Evolutionary conservation across 2,113 vertebrate genomes (phyloP).

Genomic region (Callipepla californica): DNA sequence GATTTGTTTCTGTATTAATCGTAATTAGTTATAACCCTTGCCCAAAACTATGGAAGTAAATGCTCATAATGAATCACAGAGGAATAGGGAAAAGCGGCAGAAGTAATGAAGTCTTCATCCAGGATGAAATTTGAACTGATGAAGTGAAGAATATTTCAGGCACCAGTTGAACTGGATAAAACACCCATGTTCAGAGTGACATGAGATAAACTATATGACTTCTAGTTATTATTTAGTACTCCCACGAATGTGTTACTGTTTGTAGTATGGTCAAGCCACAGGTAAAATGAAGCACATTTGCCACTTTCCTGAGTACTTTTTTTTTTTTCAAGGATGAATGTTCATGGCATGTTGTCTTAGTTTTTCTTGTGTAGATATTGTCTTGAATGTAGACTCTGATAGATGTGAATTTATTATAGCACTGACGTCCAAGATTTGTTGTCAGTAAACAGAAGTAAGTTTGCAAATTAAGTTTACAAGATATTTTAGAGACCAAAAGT

Average conservation of each 20-base stretch:
- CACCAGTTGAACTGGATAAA: background rate
- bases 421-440: background rate
- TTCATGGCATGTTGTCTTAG: background rate
- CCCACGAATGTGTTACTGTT: rapidly evolving
- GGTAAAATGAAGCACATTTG: background rate
- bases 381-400: background rate
- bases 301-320: background rate
- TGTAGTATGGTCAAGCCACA: background rate
- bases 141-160: background rate
- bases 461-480: background rate
- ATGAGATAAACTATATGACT: background rate
- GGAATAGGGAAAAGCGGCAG: background rate
- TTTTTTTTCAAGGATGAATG: background rate
- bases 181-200: background rate
- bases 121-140: background rate
- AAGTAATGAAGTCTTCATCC: background rate
- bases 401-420: background rate
- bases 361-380: background rate
- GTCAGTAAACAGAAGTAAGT: background rate
- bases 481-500: background rate
- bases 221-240: background rate
- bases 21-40: background rate
- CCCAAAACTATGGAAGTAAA: background rate
- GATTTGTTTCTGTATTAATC: background rate
- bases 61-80: background rate